Conservation (phyloP, 1,140 invertebrate genomes). For the Phenacoccus solenopsis region DNA sequence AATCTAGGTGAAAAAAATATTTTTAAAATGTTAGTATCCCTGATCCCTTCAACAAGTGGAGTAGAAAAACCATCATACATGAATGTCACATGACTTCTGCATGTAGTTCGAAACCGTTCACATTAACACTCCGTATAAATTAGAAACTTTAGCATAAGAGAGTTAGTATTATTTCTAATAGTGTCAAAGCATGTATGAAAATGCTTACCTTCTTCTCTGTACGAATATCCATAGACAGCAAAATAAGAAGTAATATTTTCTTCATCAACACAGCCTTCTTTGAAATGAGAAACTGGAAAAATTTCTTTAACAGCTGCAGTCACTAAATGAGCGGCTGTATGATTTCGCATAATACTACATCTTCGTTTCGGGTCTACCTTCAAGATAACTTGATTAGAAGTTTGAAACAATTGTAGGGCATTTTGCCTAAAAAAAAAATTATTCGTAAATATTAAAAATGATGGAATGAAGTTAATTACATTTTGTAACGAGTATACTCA, state of each 20-base stretch:
- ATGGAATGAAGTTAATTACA: too few relatives aligned
- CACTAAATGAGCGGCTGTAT: not conserved
- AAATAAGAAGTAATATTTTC: not conserved
- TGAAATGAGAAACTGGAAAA: not conserved
- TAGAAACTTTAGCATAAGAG: too few relatives aligned
- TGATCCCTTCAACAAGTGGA: too few relatives aligned
- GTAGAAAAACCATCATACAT: too few relatives aligned
- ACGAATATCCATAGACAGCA: not conserved
- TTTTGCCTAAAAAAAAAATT: not conserved
- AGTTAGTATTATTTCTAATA: too few relatives aligned
- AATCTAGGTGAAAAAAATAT: too few relatives aligned
- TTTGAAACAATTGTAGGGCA: not conserved
- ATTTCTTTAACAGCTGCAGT: not conserved
- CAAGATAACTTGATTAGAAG: not conserved
- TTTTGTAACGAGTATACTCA: too few relatives aligned
- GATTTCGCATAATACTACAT: not conserved
- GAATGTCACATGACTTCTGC: too few relatives aligned
- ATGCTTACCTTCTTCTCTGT: not conserved
- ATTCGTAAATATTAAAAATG: too few relatives aligned
- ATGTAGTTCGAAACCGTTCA: too few relatives aligned
- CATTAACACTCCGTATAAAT: too few relatives aligned
- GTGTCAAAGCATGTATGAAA: not conserved
- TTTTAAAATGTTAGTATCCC: too few relatives aligned
- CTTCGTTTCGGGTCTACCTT: not conserved
- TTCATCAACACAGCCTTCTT: not conserved